A percentile compares a stretch with the other conserved stretches of the same genome.
Evolutionary conservation across 1,140 invertebrate species (phyloP).

Genomic region (Hypothenemus hampei): DNA sequence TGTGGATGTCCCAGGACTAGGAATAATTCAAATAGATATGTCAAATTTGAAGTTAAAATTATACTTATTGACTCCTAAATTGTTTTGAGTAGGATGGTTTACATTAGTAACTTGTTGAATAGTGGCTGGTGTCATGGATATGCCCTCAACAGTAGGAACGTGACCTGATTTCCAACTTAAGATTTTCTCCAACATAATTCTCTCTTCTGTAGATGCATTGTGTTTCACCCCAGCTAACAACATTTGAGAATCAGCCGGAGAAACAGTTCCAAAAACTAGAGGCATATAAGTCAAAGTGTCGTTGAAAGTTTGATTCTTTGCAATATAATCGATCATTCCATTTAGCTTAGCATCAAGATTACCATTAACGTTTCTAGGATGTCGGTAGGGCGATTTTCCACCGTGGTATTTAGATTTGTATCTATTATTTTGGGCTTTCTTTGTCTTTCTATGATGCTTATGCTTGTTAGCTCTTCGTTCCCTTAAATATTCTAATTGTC

Average conservation of each 20-base stretch:
- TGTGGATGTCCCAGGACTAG: no score
- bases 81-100: neutral
- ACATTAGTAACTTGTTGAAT: neutral
- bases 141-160: no score
- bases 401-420: neutral
- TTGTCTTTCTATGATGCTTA: conserved; percentile 1
- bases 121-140: neutral
- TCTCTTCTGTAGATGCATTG: conserved; percentile 9
- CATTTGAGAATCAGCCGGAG: conserved; percentile 4
- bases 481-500: conserved; percentile 10
- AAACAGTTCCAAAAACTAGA: conserved; percentile 10
- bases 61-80: no score
- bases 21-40: neutral
- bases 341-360: neutral
- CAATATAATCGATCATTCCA: conserved; percentile 4
- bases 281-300: conserved; percentile 10
- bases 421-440: neutral
- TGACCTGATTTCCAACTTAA: conserved; percentile 6
- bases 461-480: neutral
- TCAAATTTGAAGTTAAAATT: neutral
- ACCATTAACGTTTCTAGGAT: conserved; percentile 1
- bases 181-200: conserved; percentile 9
- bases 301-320: conserved; percentile 12
- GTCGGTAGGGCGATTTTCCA: neutral
- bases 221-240: conserved; percentile 12